Conservation (phyloP, 2,888 invertebrate genomes). For the Apamea crenata region DNA sequence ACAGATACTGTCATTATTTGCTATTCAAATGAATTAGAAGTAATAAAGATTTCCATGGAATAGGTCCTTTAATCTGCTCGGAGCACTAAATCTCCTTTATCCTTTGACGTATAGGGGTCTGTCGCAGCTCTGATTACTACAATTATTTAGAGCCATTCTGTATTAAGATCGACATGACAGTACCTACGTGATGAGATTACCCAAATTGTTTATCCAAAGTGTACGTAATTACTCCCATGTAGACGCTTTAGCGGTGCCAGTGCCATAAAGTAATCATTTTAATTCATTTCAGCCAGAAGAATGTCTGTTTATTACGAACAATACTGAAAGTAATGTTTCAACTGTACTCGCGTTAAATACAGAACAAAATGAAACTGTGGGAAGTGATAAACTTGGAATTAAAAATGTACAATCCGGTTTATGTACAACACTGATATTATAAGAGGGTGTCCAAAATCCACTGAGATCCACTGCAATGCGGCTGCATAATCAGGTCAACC, state of each 20-base stretch:
- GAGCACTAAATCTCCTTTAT: constrained; percentile 68
- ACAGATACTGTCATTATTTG: constrained; percentile 58
- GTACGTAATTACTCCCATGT: constrained; percentile 36
- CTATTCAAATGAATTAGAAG: constrained; percentile 63
- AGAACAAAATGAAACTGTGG: constrained; percentile 57
- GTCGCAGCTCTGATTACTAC: constrained; percentile 64
- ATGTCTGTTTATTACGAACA: constrained; percentile 49
- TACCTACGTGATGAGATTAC: constrained; percentile 52
- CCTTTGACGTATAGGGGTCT: constrained; percentile 69
- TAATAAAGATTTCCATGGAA: constrained; percentile 58
- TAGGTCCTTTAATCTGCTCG: constrained; percentile 58
- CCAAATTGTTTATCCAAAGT: constrained; percentile 55
- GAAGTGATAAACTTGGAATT: constrained; percentile 62
- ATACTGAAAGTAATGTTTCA: constrained; percentile 51
- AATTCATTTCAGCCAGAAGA: constrained; percentile 44
- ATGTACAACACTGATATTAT: constrained; percentile 52
- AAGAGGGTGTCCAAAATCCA: constrained; percentile 64
- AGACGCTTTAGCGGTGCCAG: constrained; percentile 32
- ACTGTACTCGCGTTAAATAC: constrained; percentile 41
- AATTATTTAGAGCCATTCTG: constrained; percentile 64
- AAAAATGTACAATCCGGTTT: constrained; percentile 56
- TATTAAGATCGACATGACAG: constrained; percentile 46
- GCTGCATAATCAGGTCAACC: constrained; percentile 74
- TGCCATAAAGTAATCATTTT: constrained; percentile 45
- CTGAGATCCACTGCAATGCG: constrained; percentile 73